These are phyloP conservation scores for Pleuronectes platessa DNA, from an alignment of 2,113 vertebrate species.

Conservation along the genomic window DNA sequence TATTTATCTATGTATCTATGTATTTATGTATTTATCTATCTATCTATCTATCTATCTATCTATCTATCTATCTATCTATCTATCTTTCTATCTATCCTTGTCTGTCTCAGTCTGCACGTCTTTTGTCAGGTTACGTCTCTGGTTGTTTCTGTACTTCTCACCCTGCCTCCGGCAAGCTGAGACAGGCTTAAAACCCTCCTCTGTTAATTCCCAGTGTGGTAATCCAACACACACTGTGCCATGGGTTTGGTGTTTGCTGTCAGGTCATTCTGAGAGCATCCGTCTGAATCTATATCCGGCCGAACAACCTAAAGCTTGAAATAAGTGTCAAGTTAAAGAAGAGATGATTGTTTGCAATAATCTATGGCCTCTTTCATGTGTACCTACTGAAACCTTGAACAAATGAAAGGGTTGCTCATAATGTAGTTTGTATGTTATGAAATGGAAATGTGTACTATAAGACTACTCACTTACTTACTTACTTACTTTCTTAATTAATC, in stretches of 20 bases:
- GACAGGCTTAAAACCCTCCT: conserved; percentile 42
- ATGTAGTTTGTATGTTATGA: not conserved
- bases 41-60: not conserved
- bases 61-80: conserved; percentile 6
- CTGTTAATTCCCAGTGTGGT: conserved; percentile 60
- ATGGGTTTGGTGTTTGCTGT: conserved; percentile 45
- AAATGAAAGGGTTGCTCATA: not conserved
- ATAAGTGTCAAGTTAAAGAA: conserved; percentile 1
- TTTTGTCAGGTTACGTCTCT: conserved; percentile 16
- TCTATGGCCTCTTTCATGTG: not conserved
- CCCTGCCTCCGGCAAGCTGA: conserved; percentile 49
- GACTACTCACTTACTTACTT: not conserved
- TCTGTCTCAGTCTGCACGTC: not conserved
- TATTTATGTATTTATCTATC: not conserved
- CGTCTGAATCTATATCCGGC: conserved; percentile 11
- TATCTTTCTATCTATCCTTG: conserved; percentile 7
- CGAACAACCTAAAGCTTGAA: conserved; percentile 19
- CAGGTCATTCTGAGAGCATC: conserved; percentile 45
- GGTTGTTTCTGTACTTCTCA: conserved; percentile 27
- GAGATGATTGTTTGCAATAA: not conserved
- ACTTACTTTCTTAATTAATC: no score
- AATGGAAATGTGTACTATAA: no score
- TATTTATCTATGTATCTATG: no score
- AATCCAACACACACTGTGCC: conserved; percentile 52
- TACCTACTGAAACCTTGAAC: not conserved